These are phyloP conservation scores for Euzophera pinguis DNA, from an alignment of 2,888 invertebrate genomes.

Conservation along the genomic window DNA sequence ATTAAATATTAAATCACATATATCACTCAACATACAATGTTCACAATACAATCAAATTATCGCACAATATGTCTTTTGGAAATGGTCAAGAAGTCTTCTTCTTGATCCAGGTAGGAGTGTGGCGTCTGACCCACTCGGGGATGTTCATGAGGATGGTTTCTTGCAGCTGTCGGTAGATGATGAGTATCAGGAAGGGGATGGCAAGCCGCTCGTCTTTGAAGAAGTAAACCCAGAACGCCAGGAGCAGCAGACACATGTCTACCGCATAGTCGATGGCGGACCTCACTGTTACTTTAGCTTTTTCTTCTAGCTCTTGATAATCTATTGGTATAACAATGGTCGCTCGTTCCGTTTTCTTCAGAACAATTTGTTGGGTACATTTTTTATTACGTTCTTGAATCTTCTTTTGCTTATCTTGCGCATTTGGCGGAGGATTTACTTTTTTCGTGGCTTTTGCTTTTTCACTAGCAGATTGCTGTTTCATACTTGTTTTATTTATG, in stretches of 20 bases:
- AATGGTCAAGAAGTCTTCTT: constrained; percentile 69
- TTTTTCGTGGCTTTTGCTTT: constrained; percentile 23
- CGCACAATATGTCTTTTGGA: constrained; percentile 65
- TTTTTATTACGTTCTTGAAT: constrained; percentile 33
- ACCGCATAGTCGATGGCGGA: constrained; percentile 86
- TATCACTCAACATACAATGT: constrained; percentile 64
- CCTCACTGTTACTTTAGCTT: constrained; percentile 84
- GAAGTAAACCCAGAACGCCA: constrained; percentile 90
- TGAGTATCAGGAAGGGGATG: constrained; percentile 87
- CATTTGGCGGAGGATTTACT: constrained; percentile 22
- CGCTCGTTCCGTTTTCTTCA: constrained; percentile 66
- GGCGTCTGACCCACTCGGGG: constrained; percentile 76
- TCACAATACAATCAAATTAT: constrained; percentile 57
- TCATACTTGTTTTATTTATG: constrained; percentile 16
- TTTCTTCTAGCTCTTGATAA: constrained; percentile 78
- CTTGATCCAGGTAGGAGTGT: constrained; percentile 65
- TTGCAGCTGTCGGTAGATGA: constrained; percentile 88
- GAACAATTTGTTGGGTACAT: constrained; percentile 46
- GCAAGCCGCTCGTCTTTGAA: constrained; percentile 89
- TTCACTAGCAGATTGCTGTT: constrained; percentile 16
- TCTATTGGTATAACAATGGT: constrained; percentile 71
- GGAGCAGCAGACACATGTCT: constrained; percentile 85
- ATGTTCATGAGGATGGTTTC: constrained; percentile 81
- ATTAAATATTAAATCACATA: constrained; percentile 50
- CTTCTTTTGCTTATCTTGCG: constrained; percentile 30